phyloP scores from a whole-genome alignment of 2,888 invertebrate species.

The Cotesia congregata region DNA sequence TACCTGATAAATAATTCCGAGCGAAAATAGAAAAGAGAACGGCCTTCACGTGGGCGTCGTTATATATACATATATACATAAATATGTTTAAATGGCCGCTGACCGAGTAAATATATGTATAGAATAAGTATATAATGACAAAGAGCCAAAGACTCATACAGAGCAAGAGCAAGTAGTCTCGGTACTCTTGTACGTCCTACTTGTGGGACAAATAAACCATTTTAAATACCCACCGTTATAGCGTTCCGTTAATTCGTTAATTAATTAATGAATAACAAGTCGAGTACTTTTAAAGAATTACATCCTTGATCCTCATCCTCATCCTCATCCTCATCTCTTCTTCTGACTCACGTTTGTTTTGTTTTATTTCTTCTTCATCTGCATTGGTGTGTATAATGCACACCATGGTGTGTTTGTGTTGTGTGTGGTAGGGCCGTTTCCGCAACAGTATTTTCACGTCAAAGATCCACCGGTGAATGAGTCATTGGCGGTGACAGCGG shows the following conservation, averaged over 20 bases:
- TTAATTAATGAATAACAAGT: conserved; percentile 49
- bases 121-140: conserved; percentile 15
- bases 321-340: not conserved
- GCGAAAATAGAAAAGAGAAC: conserved; percentile 42
- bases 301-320: conserved; percentile 8
- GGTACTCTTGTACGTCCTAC: conserved; percentile 27
- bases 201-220: conserved; percentile 37
- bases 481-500: conserved; percentile 46
- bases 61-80: conserved; percentile 2
- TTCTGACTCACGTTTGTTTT: not conserved
- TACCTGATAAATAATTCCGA: conserved; percentile 19
- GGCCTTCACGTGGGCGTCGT: conserved; percentile 46
- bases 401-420: not conserved
- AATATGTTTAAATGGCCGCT: conserved; percentile 31
- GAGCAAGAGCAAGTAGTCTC: not conserved
- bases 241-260: conserved; percentile 50
- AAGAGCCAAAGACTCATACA: not conserved
- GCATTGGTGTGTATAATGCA: conserved; percentile 20
- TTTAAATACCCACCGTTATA: conserved; percentile 36
- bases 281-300: conserved; percentile 34
- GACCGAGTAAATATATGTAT: conserved; percentile 39
- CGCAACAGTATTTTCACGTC: conserved; percentile 40
- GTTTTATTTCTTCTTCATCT: conserved; percentile 20
- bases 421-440: conserved; percentile 35
- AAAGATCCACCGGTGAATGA: conserved; percentile 42